Evolutionary conservation across 2,888 invertebrate genomes (phyloP).

Genomic region (Cheilosia variabilis): DNA sequence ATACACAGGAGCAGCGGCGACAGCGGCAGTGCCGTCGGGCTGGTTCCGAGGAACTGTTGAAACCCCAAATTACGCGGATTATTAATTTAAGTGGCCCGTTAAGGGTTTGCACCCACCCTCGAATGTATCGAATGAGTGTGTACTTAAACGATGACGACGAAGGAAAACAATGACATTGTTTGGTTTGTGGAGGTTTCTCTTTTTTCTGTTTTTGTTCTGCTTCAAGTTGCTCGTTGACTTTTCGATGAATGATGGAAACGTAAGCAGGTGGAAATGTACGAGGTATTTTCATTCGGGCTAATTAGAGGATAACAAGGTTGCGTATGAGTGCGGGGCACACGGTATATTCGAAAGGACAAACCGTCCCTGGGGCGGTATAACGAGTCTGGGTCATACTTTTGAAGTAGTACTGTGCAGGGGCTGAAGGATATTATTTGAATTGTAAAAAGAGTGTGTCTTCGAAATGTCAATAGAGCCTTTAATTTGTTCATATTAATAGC

Average conservation of each 20-base stretch:
- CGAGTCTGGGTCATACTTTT: conserved; percentile 6
- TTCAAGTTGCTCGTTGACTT: conserved; percentile 66
- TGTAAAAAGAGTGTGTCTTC: too few relatives aligned
- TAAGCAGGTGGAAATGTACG: conserved; percentile 72
- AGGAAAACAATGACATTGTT: conserved; percentile 72
- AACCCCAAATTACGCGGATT: conserved; percentile 83
- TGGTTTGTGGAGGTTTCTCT: conserved; percentile 53
- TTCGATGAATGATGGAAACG: conserved; percentile 61
- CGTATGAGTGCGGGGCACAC: conserved; percentile 17
- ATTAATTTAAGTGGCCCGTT: conserved; percentile 83
- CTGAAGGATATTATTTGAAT: not conserved
- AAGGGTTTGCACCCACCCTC: conserved; percentile 74
- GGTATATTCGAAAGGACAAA: conserved; percentile 7
- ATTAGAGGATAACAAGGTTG: conserved; percentile 70
- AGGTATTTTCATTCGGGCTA: conserved; percentile 64
- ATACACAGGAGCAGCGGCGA: conserved; percentile 60
- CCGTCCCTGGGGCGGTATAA: conserved; percentile 26
- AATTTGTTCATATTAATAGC: too few relatives aligned
- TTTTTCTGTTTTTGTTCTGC: conserved; percentile 21
- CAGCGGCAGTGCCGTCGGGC: conserved; percentile 66
- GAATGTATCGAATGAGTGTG: conserved; percentile 46
- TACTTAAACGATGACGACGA: conserved; percentile 71
- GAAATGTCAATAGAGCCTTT: too few relatives aligned
- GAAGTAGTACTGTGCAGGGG: conserved; percentile 3
- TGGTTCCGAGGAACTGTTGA: conserved; percentile 77